Percentiles rank a stretch among this genome's conserved stretches.
phyloP scores from a whole-genome alignment of 30 jellyfish, hydroid and myxozoan species.

The Hydractinia symbiolongicarpus region DNA sequence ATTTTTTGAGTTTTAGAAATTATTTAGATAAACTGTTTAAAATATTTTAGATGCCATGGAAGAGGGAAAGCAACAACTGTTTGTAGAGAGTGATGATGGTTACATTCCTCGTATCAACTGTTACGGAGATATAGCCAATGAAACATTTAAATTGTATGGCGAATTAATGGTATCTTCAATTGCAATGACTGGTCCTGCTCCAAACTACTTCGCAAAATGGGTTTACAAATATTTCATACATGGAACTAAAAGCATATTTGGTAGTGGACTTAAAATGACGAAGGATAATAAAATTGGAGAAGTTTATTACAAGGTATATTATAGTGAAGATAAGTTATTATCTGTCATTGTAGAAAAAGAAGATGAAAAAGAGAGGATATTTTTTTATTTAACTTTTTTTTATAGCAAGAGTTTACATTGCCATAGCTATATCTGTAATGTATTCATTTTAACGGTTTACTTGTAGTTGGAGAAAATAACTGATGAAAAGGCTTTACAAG shows the following conservation, averaged over 20 bases:
- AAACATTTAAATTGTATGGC: background rate
- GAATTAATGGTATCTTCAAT: background rate
- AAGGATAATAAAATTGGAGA: constrained; percentile 3
- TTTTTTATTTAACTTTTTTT: no score
- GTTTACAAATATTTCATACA: background rate
- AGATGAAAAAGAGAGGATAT: no score
- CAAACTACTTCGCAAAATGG: constrained; percentile 2
- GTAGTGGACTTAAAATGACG: background rate
- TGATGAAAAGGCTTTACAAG: no score
- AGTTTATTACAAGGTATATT: constrained; percentile 10
- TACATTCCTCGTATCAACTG: background rate
- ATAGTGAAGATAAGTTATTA: background rate
- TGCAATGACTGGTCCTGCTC: background rate
- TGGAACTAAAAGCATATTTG: background rate
- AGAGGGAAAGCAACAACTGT: background rate
- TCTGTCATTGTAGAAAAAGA: no score
- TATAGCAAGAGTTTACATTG: no score
- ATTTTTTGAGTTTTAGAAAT: background rate
- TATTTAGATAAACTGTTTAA: background rate
- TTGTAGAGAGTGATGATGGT: background rate
- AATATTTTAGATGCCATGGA: background rate
- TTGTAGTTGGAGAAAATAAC: no score
- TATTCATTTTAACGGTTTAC: no score
- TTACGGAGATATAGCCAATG: background rate
- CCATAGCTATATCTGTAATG: no score